Evolutionary conservation across 2,888 invertebrate species (phyloP), one percentile per base, ranked within the genome.

Genomic region (Selenia dentaria): DNA sequence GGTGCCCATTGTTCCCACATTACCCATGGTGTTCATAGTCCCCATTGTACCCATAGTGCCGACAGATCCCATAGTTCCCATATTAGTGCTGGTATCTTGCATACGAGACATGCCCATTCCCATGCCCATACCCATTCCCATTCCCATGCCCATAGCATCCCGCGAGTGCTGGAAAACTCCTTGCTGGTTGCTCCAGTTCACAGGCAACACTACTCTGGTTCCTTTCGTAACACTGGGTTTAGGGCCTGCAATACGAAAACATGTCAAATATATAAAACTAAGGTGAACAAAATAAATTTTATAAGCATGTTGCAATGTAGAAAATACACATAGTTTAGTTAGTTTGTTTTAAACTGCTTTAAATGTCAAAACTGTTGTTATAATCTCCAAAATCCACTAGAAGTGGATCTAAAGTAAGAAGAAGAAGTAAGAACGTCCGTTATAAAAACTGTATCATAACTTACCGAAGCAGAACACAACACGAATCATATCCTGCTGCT

Each of bases 381-480:
- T n/a, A n/a, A n/a, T n/a, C n/a, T n/a, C n/a, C n/a, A n/a, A n/a
- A n/a, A n/a, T n/a, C n/a, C n/a, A n/a, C n/a, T n/a, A n/a, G n/a
- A n/a, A n/a, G n/a, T n/a, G n/a, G n/a, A n/a, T n/a, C n/a, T n/a
- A n/a, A n/a, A n/a, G n/a, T n/a, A n/a, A n/a, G n/a, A n/a, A n/a
- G n/a, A n/a, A n/a, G n/a, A n/a, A n/a, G n/a, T n/a, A n/a, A n/a
- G n/a, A n/a, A n/a, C n/a, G n/a, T 16, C 16, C 16, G 16, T 3
- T 16, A 16, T 2, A 4, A 16, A 16, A 16, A 16, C 16, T 16
- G n/a, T n/a, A n/a, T n/a, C n/a, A n/a, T 16, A 1, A 79, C 91
- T 91, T 78, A 94, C 94, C 94, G 63, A 94, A 93, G 54, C 92
- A 92, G 65, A 95, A 93, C 9, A 92, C 91, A 24, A 95, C 70